These are phyloP conservation scores for Zingel zingel DNA, from an alignment of 2,113 vertebrate species.

Conservation along the genomic window DNA sequence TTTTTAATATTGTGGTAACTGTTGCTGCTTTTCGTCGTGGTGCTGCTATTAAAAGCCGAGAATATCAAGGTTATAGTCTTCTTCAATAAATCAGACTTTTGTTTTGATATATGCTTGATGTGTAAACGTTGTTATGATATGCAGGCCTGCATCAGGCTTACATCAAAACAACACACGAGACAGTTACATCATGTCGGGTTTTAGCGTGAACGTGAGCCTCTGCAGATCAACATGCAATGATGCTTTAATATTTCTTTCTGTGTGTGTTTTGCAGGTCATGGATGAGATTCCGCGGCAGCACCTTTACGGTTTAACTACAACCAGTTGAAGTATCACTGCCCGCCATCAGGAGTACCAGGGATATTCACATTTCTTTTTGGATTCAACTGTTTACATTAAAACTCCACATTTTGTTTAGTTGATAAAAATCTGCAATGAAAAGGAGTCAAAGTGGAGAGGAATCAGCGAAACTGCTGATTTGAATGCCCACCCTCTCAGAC, in stretches of 20 bases:
- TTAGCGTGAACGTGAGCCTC: neutral
- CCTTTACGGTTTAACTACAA: constrained; percentile 46
- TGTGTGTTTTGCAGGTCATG: constrained; percentile 65
- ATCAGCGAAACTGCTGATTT: constrained; percentile 42
- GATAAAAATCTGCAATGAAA: constrained; percentile 59
- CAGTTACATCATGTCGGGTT: neutral
- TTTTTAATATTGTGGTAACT: neutral
- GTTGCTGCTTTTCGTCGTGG: neutral
- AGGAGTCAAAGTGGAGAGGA: constrained; percentile 41
- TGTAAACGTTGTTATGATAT: neutral
- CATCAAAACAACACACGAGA: neutral
- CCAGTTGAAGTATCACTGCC: constrained; percentile 39
- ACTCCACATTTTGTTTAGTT: neutral
- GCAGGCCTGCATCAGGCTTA: constrained; percentile 19
- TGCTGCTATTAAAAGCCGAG: neutral
- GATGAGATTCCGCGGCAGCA: constrained; percentile 46
- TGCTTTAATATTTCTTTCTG: neutral
- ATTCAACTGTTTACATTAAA: constrained; percentile 17
- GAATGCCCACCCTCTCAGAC: constrained; percentile 31
- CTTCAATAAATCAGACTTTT: neutral
- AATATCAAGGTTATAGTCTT: neutral
- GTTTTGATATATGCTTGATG: constrained; percentile 2
- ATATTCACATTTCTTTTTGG: constrained; percentile 47
- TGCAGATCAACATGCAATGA: neutral
- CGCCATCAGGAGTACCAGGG: constrained; percentile 42